phyloP scores from a whole-genome alignment of 1,140 invertebrate species.

The Babylonia areolata region DNA sequence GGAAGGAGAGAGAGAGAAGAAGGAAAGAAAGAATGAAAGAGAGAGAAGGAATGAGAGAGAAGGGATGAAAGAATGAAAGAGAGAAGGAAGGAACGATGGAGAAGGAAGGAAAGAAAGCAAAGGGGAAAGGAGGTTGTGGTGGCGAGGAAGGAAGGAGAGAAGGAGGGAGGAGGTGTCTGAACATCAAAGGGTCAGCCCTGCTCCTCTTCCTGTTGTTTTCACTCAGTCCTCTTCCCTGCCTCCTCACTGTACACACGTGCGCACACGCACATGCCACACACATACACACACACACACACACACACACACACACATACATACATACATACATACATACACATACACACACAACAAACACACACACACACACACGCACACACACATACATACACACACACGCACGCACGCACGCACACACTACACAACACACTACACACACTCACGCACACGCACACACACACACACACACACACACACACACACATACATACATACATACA shows the following conservation, averaged over 20 bases:
- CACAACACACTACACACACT: neutral
- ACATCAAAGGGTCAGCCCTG: neutral
- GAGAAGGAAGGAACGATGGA: neutral
- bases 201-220: too few species aligned
- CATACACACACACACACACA: slow-evolving; percentile 16
- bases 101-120: neutral
- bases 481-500: neutral
- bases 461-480: neutral
- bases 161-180: neutral
- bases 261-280: neutral
- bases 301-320: slow-evolving; percentile 5
- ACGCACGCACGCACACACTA: neutral
- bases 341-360: slow-evolving; percentile 24
- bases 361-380: slow-evolving; percentile 18
- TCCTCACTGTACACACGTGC: neutral
- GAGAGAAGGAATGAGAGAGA: neutral
- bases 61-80: neutral
- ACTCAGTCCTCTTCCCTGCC: neutral
- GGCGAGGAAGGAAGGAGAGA: neutral
- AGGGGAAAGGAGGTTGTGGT: neutral
- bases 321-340: slow-evolving; percentile 9
- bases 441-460: neutral
- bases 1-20: neutral
- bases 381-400: slow-evolving; percentile 3
- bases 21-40: neutral